These are phyloP conservation scores for Jacana jacana DNA, from an alignment of 2,113 vertebrate species.

Conservation along the genomic window DNA sequence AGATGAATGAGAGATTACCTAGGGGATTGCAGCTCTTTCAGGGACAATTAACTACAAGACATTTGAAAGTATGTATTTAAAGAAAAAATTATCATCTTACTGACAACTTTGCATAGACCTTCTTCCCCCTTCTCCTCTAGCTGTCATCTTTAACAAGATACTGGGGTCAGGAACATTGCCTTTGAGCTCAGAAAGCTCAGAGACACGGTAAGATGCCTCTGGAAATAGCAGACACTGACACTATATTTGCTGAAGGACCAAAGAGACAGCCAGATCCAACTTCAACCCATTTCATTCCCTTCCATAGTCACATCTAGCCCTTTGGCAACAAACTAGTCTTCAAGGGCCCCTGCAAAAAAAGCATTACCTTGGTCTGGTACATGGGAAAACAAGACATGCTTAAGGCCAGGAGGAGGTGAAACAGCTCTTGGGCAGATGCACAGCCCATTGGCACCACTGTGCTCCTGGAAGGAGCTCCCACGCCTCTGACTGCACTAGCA, in stretches of 20 bases:
- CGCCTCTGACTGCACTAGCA: slow-evolving; percentile 46
- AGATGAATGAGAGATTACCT: slow-evolving; percentile 48
- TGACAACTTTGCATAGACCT: slow-evolving; percentile 29
- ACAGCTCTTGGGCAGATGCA: slow-evolving; percentile 34
- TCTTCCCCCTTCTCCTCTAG: background rate
- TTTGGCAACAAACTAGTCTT: background rate
- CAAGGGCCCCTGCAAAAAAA: background rate
- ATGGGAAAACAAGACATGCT: background rate
- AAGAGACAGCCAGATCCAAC: background rate
- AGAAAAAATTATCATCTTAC: slow-evolving; percentile 33
- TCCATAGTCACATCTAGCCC: background rate
- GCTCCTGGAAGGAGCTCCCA: slow-evolving; percentile 64
- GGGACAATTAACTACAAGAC: slow-evolving; percentile 27
- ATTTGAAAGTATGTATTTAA: slow-evolving; percentile 37
- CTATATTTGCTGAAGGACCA: background rate
- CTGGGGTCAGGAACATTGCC: background rate
- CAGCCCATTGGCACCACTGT: background rate
- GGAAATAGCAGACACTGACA: background rate
- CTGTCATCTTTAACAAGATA: background rate
- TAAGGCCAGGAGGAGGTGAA: slow-evolving; percentile 2
- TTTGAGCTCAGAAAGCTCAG: slow-evolving; percentile 6
- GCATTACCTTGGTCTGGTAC: background rate
- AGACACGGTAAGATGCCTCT: background rate
- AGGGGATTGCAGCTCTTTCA: slow-evolving; percentile 52
- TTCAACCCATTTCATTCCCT: background rate